Evolutionary conservation across 2,797 vertebrate genomes (phyloP), one percentile per base, ranked within the genome.

Genomic region (Benthosema pterotum): DNA sequence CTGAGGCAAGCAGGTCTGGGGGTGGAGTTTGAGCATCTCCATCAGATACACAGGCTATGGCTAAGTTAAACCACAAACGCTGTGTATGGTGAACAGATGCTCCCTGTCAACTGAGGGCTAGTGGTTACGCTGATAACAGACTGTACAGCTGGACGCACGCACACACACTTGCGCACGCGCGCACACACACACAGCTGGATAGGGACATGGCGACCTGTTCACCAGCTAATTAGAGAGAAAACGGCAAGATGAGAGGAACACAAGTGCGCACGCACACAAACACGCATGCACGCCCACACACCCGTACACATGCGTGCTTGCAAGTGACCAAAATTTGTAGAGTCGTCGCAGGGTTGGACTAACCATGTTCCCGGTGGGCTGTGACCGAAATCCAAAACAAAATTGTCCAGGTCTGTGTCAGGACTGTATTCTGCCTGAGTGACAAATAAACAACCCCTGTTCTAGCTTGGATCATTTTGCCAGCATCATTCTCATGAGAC

Each of bases 61-160:
- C 69, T 53, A 52, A 38, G 59, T 62, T 71, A 64, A 69, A 80
- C 72, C 69, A 9, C 32, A 67, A 64, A 58, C 68, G 78, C 53
- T 43, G 68, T 60, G 67, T 65, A 81, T 69, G 74, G 77, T 54
- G 75, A 82, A 75, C 88, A 90, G 83, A 87, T 89, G 89, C 83
- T 74, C 13, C 64, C 76, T 57, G 70, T 84, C 89, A 85, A 87
- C 76, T 69, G 69, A 2, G 65, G 77, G 71, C 78, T 78, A 76
- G 84, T 86, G 84, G 88, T 89, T 89, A 83, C 62, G 53, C 75
- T 83, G 88, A 90, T 88, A 90, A 89, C 87, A 90, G 84, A 81
- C 69, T 71, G 58, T 78, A 69, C 84, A 88, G 77, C 86, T 89
- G 84, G 74, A 78, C 38, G 75, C 22, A 80, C 64, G 79, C 73